Conservation (phyloP, 1,140 invertebrate species). For the Arion vulgaris region DNA sequence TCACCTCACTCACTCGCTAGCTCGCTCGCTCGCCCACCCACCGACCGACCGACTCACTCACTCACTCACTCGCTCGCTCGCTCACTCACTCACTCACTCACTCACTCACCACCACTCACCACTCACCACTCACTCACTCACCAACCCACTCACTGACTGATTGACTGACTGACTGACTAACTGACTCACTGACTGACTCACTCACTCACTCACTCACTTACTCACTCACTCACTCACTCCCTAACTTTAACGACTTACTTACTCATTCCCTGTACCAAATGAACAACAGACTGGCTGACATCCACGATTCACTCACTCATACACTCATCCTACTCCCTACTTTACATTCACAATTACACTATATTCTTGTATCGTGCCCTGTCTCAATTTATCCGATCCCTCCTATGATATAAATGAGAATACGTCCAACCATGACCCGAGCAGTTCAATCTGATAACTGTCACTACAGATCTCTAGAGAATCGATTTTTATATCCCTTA, state of each 20-base stretch:
- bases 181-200: not conserved
- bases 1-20: too few species aligned
- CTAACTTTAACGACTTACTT: not conserved
- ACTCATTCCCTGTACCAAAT: too few species aligned
- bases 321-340: too few species aligned
- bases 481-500: not conserved
- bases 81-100: not conserved
- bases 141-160: not conserved
- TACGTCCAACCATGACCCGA: not conserved
- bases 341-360: too few species aligned
- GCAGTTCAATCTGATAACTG: not conserved
- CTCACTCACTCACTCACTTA: conserved; percentile 19
- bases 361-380: not conserved
- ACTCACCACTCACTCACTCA: not conserved
- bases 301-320: too few species aligned
- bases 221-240: conserved; percentile 20
- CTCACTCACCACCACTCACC: not conserved
- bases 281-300: too few species aligned
- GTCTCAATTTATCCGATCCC: not conserved
- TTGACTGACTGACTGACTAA: not conserved
- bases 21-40: too few species aligned
- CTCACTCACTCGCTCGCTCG: not conserved
- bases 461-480: not conserved
- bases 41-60: not conserved
- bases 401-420: not conserved